A percentile compares a stretch with the other conserved stretches of the same genome.
phyloP scores from a whole-genome alignment of 2,888 invertebrate genomes.

The Nomada fabriciana region DNA sequence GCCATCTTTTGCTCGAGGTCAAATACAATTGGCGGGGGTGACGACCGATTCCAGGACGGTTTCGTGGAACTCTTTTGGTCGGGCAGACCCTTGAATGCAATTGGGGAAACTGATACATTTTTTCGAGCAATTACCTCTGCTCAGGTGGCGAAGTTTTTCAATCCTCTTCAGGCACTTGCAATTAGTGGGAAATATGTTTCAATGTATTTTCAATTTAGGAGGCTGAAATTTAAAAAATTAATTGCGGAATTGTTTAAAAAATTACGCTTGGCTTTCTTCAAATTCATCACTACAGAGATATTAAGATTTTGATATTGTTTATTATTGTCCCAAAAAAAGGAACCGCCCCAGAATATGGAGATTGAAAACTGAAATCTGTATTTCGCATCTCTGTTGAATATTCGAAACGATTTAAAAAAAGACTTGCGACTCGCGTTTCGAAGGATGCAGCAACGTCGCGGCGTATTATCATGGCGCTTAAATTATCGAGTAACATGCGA shows the following conservation, averaged over 20 bases:
- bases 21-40: neutral
- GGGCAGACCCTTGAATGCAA: neutral
- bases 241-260: no score
- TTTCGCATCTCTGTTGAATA: neutral
- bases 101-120: neutral
- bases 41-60: no score
- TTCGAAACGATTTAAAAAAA: neutral
- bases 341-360: neutral
- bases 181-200: no score
- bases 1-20: neutral
- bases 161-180: no score
- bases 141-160: no score
- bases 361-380: neutral
- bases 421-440: neutral
- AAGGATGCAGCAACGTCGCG: neutral
- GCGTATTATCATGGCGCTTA: neutral
- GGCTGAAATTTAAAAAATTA: no score
- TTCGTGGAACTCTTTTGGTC: neutral
- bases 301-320: no score
- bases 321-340: no score
- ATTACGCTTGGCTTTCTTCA: no score
- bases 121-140: no score
- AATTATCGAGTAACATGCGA: neutral
- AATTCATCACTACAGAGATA: no score
- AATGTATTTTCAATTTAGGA: no score